Base-by-base conservation (phyloP, 2,888 invertebrate genomes). In the Campoletis raptor region DNA sequence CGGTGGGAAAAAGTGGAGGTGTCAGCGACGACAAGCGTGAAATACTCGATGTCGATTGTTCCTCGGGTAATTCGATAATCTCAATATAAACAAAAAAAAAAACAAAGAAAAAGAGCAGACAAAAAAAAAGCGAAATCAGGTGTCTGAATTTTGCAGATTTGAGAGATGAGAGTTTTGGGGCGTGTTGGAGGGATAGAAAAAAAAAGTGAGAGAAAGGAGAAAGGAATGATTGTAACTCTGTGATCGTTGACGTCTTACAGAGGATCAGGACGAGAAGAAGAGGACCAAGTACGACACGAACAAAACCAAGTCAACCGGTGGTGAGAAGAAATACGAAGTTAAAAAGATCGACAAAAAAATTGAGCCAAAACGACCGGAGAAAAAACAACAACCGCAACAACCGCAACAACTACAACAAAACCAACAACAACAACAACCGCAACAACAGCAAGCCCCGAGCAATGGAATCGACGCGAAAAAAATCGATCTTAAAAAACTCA, bases 191-290 rank as follows among this genome's bases (percentile, higher is more conserved):
- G 40, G 40, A 67, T 48, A 30, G 72, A 61, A 40, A 52, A 54
- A 67, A 67, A 36, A 12, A 61, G 57, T 24, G 64, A 67, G 67
- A 67, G 40, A 67, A 37, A 64, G 64, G 67, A n/a, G 67, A 57
- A 9, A 45, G 64, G 70, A 85, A 61, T 82, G 82, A 72, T 85
- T 72, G 72, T 70, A 80, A 73, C 79, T 67, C 48, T 79, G 73
- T 74, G 77, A 86, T 81, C 64, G 79, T 85, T 79, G 72, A 52
- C 67, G 45, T 57, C 30, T 86, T 86, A 30, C 89, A 87, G 92
- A 94, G 91, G 93, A 94, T 92, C 93, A 92, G 91, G 92, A 92
- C 66, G 92, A 90, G 18, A 92, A 92, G 88, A 93, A 93, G 88
- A 93, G 92, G 89, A 90, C 89, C 8, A 84, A 86, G 76, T 83